Base-by-base conservation (phyloP, 37 sponge, comb jelly and placozoan genomes). In the Halisarca cf. caerulea region DNA sequence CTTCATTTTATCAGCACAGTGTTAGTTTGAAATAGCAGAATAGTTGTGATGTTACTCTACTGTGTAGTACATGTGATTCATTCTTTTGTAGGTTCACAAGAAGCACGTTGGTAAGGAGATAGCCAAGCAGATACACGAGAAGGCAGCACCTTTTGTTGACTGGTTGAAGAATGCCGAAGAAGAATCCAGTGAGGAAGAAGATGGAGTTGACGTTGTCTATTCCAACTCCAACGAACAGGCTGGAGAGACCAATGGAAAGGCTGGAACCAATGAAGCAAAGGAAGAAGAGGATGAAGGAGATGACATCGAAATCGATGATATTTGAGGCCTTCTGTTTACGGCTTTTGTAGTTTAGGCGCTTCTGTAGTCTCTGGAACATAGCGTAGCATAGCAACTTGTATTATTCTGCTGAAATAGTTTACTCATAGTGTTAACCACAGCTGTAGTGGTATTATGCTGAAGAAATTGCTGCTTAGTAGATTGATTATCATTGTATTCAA, bases 111-210 rank as follows among this genome's bases (percentile, higher is more conserved):
- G 77, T 28, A 87, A 89, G 77, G 91, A 93, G 44, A 55, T 86
- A 17, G 91, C 90, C 17, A 82, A 74, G 74, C 59, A 83, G 83
- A 96, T 96, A 47, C 89, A 82, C 11, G 90, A 93, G 80, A 93
- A 87, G 81, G 96, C 92, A 24, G 87, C 81, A 1, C 96, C 96
- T 7, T 85, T 98, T 38, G 68, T 98, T 9, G 85, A 87, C 18
- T 98, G 98, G 98, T 86, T 98, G 59, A 87, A 85, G 64, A 95
- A 91, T 25, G 98, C 98, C 23, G 98, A 98, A 71, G 98, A 98
- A 74, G 98, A 95, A 80, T 80, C 86, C 8, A 80, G 82, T 71
- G 86, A 78, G 27, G 98, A 97, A 47, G 91, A 91, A 28, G 83
- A 60, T 47, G 92, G 90, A 37, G 85, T 86, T 28, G 77, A 80